Conservation (phyloP, 30 jellyfish, hydroid and myxozoan species). For the Nemopilema nomurai region DNA sequence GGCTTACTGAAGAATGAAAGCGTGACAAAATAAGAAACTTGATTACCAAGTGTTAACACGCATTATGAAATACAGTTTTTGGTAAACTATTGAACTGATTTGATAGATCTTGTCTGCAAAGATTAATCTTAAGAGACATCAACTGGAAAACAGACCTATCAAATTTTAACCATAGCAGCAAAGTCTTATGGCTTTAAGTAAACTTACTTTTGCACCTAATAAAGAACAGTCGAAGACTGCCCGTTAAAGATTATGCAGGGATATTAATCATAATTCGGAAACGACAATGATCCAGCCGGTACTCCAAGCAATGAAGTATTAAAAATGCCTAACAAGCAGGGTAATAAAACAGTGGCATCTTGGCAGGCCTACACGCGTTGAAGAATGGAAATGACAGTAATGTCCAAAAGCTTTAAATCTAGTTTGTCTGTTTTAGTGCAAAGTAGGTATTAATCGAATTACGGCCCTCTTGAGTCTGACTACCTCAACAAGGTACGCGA, state of each 20-base stretch:
- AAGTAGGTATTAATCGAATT: conserved; percentile 42
- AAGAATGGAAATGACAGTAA: neutral
- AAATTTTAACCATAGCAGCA: neutral
- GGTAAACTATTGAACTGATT: too few species aligned
- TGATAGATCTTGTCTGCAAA: too few species aligned
- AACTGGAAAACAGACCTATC: neutral
- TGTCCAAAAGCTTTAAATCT: conserved; percentile 3
- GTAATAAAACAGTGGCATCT: conserved; percentile 37
- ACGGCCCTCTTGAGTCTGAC: conserved; percentile 22
- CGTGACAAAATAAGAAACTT: too few species aligned
- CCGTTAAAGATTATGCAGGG: conserved; percentile 22
- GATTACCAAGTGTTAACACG: too few species aligned
- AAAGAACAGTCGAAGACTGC: neutral
- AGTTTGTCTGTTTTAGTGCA: conserved; percentile 19
- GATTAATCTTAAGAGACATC: too few species aligned
- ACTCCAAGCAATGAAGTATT: conserved; percentile 12
- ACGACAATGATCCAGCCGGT: conserved; percentile 11
- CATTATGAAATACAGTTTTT: too few species aligned
- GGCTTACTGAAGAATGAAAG: too few species aligned
- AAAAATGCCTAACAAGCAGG: conserved; percentile 4
- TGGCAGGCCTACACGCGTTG: conserved; percentile 7
- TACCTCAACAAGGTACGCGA: conserved; percentile 16
- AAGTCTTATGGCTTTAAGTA: too few species aligned
- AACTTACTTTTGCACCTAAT: conserved; percentile 16
- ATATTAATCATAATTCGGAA: conserved; percentile 16